Percentiles rank a stretch among this genome's conserved stretches.
These are phyloP conservation scores for Trimorus sp. DNA, from an alignment of 2,888 invertebrate genomes.

Conservation along the genomic window DNA sequence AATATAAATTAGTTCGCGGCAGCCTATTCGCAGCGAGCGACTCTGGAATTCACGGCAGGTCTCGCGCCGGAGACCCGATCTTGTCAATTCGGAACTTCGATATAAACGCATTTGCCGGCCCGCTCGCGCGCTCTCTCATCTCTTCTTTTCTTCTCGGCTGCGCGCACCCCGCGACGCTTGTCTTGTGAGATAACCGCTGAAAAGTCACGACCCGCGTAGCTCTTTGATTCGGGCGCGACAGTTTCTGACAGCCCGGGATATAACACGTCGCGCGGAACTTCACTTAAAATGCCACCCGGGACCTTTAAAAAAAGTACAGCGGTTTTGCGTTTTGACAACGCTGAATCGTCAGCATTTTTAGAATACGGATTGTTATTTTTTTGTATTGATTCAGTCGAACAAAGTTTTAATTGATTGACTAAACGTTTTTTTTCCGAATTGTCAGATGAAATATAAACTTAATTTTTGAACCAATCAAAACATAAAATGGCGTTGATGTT, in stretches of 20 bases:
- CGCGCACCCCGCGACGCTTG: slow-evolving; percentile 48
- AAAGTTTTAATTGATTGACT: too few relatives aligned
- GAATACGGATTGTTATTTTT: too few relatives aligned
- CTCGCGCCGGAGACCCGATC: slow-evolving; percentile 49
- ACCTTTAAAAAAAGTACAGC: too few relatives aligned
- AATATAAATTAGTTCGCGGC: slow-evolving; percentile 56
- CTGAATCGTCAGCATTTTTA: too few relatives aligned
- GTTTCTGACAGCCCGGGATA: slow-evolving; percentile 55
- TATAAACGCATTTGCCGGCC: slow-evolving; percentile 26
- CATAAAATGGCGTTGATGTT: too few relatives aligned
- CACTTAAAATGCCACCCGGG: slow-evolving; percentile 8
- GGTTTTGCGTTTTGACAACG: too few relatives aligned
- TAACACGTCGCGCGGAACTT: slow-evolving; percentile 51
- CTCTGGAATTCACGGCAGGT: slow-evolving; percentile 54
- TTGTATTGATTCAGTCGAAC: too few relatives aligned
- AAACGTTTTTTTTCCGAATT: too few relatives aligned
- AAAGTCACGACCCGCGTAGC: slow-evolving; percentile 67
- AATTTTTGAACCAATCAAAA: too few relatives aligned
- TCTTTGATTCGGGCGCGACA: slow-evolving; percentile 66
- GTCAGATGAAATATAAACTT: too few relatives aligned
- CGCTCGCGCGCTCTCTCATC: slow-evolving; percentile 42
- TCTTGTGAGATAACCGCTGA: slow-evolving; percentile 69
- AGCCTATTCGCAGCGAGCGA: slow-evolving; percentile 52
- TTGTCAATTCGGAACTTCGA: slow-evolving; percentile 63
- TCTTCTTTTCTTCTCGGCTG: slow-evolving; percentile 16